phyloP scores from a whole-genome alignment of 2,797 vertebrate genomes.

The Phoebastria nigripes region DNA sequence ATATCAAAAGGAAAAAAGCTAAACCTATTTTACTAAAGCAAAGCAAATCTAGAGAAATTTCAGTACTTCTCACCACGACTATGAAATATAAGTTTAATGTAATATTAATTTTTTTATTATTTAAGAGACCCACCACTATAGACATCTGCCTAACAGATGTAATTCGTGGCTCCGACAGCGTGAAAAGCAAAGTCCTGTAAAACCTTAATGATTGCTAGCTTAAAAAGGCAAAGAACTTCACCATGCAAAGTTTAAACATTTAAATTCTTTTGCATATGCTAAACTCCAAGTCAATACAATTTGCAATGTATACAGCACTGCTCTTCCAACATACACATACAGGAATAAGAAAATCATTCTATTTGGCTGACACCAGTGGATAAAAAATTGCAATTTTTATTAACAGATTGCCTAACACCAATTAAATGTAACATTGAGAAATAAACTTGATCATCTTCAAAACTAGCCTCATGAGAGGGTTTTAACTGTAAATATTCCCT shows the following conservation, averaged over 20 bases:
- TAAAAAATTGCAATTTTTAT: background rate
- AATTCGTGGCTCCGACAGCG: background rate
- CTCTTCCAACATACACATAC: background rate
- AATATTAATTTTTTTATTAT: background rate
- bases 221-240: background rate
- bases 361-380: background rate
- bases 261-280: background rate
- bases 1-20: constrained; percentile 61
- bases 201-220: background rate
- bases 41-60: constrained; percentile 17
- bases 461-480: background rate
- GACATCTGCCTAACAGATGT: background rate
- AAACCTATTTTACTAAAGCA: constrained; percentile 53
- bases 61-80: background rate
- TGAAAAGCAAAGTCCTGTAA: background rate
- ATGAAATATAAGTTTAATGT: background rate
- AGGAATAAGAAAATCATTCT: background rate
- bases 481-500: background rate
- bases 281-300: background rate
- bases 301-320: background rate
- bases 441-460: background rate
- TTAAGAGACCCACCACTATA: background rate
- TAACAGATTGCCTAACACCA: background rate
- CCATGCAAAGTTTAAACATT: background rate
- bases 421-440: background rate